Evolutionary conservation across 2,113 vertebrate genomes (phyloP), one percentile per base, ranked within the genome.

Genomic region (Gymnarchus niloticus): DNA sequence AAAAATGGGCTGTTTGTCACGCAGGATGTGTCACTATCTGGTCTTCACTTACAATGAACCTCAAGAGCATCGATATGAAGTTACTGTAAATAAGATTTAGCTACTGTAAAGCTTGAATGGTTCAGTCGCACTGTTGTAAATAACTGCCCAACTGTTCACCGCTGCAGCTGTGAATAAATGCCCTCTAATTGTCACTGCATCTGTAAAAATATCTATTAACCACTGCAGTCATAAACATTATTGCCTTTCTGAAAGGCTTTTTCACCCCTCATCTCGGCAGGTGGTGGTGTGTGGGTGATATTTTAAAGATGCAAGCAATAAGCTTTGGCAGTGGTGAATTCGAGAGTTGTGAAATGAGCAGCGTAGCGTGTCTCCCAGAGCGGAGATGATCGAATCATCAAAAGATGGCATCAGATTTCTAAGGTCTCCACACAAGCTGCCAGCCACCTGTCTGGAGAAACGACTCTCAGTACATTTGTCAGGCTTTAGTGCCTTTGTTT

Each of bases 221-320:
- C 65, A 73, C 28, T 69, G 28, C n/a, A n/a, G n/a, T n/a, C n/a
- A n/a, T n/a, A n/a, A n/a, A n/a, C n/a, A n/a, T n/a, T n/a, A n/a
- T n/a, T n/a, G n/a, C 65, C 65, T 19, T 73, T 73, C 41, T 73
- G 65, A 37, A 73, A 73, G 28, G 28, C 19, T 37, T 28, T 73
- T 12, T 73, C 65, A 73, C 28, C 14, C 65, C 41, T 41, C 33
- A 41, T 41, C 14, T 17, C 65, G 14, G 28, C 23, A 14, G 61
- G 61, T 33, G 33, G 25, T 12, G 14, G 1, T 33, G 76, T 78
- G 41, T 78, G 44, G 76, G 44, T 44, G 76, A 44, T 41, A n/a
- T 44, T 78, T 78, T n/a, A 78, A 10, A 78, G 76, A 78, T 80
- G 41, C 41, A n/a, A n/a, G n/a, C n/a, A n/a, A n/a, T n/a, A n/a